A percentile compares a stretch with the other conserved stretches of the same genome.
phyloP scores from a whole-genome alignment of 2,797 vertebrate genomes.

The Macroramphosus scolopax region DNA sequence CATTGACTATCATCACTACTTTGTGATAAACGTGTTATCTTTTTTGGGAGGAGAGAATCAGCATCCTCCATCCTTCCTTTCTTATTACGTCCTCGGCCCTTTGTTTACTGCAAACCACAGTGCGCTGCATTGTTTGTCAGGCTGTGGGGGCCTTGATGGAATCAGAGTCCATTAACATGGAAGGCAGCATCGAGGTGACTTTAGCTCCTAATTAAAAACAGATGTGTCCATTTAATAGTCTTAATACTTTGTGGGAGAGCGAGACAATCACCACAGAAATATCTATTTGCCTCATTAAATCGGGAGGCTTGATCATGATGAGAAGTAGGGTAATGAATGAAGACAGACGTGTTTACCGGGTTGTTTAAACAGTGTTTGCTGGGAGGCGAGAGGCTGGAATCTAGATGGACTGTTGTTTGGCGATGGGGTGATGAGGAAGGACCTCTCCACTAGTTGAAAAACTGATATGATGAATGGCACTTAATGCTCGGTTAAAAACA shows the following conservation, averaged over 20 bases:
- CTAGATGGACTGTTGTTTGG: conserved; percentile 58
- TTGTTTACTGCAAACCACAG: conserved; percentile 59
- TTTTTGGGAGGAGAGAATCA: conserved; percentile 4
- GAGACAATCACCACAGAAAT: too few species aligned
- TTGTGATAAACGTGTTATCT: conserved; percentile 1
- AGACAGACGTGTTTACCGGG: conserved; percentile 83
- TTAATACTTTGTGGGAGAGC: too few species aligned
- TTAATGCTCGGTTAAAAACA: too few species aligned
- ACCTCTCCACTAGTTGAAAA: conserved; percentile 18
- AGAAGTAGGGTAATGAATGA: conserved; percentile 82
- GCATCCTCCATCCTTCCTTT: conserved; percentile 3
- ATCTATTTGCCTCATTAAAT: too few species aligned
- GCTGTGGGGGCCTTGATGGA: conserved; percentile 69
- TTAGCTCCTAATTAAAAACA: conserved; percentile 86
- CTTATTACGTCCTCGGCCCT: conserved; percentile 34
- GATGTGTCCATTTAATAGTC: conserved; percentile 88
- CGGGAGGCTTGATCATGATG: conserved; percentile 82
- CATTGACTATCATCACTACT: neutral
- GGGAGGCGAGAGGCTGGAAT: conserved; percentile 58
- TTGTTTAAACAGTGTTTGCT: conserved; percentile 79
- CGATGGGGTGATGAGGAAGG: conserved; percentile 24
- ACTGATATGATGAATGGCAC: conserved; percentile 5
- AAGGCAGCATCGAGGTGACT: conserved; percentile 83
- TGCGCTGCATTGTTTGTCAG: conserved; percentile 60
- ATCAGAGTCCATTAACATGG: conserved; percentile 75